A percentile compares a stretch with the other conserved stretches of the same genome.
Conservation (phyloP, 2,797 vertebrate species). For the Cuculus canorus region DNA sequence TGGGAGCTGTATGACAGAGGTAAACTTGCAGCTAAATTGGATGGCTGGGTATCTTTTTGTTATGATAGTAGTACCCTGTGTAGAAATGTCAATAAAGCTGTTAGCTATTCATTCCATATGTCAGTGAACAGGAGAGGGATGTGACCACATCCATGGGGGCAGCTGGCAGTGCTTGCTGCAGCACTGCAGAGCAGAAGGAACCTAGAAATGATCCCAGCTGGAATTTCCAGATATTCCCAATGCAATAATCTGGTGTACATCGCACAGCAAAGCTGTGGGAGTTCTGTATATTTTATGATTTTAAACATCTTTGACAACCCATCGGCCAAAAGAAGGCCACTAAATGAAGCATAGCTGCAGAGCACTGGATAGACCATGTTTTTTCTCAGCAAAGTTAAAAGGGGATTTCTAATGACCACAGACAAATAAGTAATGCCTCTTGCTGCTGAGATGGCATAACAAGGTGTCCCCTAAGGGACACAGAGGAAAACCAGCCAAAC, state of each 20-base stretch:
- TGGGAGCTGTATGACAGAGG: background rate
- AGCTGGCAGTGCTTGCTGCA: background rate
- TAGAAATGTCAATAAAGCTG: slow-evolving; percentile 24
- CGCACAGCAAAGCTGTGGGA: background rate
- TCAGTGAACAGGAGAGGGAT: background rate
- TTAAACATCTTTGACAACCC: background rate
- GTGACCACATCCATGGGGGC: background rate
- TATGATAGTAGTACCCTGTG: background rate
- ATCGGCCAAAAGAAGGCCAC: background rate
- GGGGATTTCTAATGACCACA: background rate
- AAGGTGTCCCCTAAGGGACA: background rate
- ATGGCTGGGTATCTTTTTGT: background rate
- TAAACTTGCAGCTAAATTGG: background rate
- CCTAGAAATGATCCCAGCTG: background rate
- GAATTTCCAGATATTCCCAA: background rate
- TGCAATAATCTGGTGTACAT: background rate
- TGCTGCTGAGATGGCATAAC: background rate
- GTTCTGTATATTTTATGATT: background rate
- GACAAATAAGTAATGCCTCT: background rate
- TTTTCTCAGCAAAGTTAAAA: background rate
- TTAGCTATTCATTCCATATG: background rate
- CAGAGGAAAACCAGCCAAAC: background rate
- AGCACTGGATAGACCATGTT: background rate
- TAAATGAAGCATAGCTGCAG: background rate
- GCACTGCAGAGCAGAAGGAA: background rate